Conservation (phyloP, 1,140 invertebrate species). For the Paraescarpia echinospica region DNA sequence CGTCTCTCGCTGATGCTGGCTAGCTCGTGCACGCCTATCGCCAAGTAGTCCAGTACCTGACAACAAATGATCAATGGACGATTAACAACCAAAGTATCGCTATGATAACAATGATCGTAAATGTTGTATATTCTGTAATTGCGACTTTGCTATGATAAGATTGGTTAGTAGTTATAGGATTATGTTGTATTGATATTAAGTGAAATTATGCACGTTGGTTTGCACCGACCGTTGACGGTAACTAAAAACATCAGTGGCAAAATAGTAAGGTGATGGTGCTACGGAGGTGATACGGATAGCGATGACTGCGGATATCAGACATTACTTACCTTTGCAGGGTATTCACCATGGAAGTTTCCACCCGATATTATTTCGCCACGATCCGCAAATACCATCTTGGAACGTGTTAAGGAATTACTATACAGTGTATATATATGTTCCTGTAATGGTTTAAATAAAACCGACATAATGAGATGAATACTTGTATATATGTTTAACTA, state of each 20-base stretch:
- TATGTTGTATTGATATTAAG: not conserved
- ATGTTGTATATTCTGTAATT: not conserved
- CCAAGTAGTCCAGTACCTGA: slow-evolving; percentile 70
- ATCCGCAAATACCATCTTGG: slow-evolving; percentile 71
- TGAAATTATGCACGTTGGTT: not conserved
- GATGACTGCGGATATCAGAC: not conserved
- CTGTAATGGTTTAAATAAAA: no score
- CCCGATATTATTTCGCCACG: slow-evolving; percentile 72
- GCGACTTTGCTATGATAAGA: not conserved
- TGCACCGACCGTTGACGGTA: not conserved
- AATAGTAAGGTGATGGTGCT: not conserved
- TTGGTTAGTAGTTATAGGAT: not conserved
- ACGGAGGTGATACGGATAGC: not conserved
- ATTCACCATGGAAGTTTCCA: slow-evolving; percentile 73
- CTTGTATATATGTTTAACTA: no score
- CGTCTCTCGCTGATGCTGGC: slow-evolving; percentile 74
- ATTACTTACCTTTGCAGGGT: slow-evolving; percentile 68
- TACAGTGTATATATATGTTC: no score
- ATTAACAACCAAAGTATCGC: not conserved
- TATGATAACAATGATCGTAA: not conserved
- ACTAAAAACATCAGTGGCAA: not conserved
- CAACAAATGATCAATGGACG: not conserved
- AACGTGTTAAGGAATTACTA: not conserved
- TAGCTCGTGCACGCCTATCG: slow-evolving; percentile 74
- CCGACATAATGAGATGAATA: no score